phyloP scores from a whole-genome alignment of 2,797 vertebrate species.

The Cottoperca gobio region DNA sequence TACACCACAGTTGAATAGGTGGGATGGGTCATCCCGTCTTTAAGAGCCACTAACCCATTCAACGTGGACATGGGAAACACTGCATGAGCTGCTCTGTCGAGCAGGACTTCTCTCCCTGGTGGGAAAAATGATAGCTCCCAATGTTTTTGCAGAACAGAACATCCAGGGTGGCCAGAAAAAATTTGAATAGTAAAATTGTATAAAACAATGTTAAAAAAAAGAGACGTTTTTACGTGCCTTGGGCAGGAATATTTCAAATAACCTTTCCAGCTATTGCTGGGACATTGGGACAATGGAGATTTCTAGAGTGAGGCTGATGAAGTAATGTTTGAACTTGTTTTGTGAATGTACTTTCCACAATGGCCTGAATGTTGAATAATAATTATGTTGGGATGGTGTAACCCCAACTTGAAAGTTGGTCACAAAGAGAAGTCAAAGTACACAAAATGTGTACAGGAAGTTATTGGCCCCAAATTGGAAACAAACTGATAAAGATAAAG shows the following conservation, averaged over 20 bases:
- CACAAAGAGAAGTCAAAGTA: not conserved
- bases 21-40: constrained; percentile 26
- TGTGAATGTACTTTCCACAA: not conserved
- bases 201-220: constrained; percentile 5
- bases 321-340: not conserved
- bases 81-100: constrained; percentile 11
- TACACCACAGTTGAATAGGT: constrained; percentile 20
- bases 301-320: not conserved
- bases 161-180: constrained; percentile 37
- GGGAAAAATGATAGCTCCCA: constrained; percentile 41
- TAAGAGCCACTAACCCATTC: constrained; percentile 23
- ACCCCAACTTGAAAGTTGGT: too few species aligned
- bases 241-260: not conserved
- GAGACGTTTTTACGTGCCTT: not conserved
- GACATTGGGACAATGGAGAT: not conserved
- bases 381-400: not conserved
- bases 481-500: not conserved
- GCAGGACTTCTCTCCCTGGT: constrained; percentile 43
- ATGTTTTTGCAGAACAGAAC: constrained; percentile 37
- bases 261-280: not conserved
- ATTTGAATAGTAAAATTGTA: constrained; percentile 1
- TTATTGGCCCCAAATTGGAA: not conserved
- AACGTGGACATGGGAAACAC: constrained; percentile 54
- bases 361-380: not conserved
- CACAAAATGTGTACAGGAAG: not conserved